Conservation (phyloP, 2,113 vertebrate species). For the Sapajus apella region DNA sequence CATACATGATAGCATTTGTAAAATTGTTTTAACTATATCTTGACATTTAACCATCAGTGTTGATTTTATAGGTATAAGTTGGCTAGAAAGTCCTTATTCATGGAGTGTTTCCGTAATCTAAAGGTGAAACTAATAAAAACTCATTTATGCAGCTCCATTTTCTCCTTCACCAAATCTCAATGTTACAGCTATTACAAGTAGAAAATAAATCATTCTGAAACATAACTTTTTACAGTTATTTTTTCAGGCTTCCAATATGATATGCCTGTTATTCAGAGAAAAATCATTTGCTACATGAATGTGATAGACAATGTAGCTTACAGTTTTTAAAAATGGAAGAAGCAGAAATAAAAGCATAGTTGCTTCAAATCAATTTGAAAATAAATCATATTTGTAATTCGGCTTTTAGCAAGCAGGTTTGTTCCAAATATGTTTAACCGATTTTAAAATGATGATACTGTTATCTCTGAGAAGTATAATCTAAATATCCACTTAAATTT, state of each 20-base stretch:
- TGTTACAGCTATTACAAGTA: background rate
- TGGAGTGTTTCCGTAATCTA: background rate
- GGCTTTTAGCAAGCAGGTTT: background rate
- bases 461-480: background rate
- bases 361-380: background rate
- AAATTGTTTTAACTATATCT: slow-evolving; percentile 33
- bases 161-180: background rate
- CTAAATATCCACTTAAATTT: background rate
- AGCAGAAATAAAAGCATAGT: background rate
- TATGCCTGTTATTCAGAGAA: background rate
- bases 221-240: background rate
- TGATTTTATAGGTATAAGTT: slow-evolving; percentile 53
- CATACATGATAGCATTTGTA: background rate
- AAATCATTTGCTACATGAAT: background rate
- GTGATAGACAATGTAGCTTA: background rate
- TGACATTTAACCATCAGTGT: slow-evolving; percentile 63
- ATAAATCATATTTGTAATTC: background rate
- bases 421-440: background rate
- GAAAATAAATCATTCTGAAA: background rate
- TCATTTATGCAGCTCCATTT: background rate
- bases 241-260: background rate
- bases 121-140: background rate
- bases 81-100: background rate
- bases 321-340: background rate
- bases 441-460: background rate